These are phyloP conservation scores for Tarsius wallacei DNA, from an alignment of 2,797 vertebrate genomes.

Conservation along the genomic window DNA sequence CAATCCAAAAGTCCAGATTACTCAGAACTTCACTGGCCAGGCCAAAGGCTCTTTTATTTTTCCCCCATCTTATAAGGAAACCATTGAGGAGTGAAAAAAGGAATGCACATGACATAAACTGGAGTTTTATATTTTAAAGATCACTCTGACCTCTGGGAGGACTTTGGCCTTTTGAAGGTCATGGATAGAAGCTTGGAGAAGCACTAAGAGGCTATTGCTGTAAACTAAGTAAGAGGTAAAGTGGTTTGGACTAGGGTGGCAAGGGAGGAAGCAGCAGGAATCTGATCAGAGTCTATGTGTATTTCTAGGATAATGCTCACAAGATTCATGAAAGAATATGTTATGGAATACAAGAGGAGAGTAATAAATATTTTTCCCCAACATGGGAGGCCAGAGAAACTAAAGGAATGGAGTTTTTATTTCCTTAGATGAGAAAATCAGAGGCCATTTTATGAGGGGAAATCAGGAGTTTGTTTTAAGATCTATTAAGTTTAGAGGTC, in stretches of 20 bases:
- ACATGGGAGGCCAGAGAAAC: not conserved
- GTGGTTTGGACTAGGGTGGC: not conserved
- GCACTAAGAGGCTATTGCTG: not conserved
- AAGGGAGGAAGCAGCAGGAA: not conserved
- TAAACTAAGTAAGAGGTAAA: not conserved
- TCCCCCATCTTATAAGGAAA: constrained; percentile 1
- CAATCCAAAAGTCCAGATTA: not conserved
- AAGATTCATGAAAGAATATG: not conserved
- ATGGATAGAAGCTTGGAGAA: not conserved
- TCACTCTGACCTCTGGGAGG: not conserved
- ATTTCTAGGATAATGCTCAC: not conserved
- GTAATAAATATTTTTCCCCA: not conserved
- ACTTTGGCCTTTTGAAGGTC: not conserved
- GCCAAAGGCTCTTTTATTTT: not conserved
- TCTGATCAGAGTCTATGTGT: not conserved
- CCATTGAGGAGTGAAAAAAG: not conserved
- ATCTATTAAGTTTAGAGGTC: not conserved
- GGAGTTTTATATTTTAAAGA: not conserved
- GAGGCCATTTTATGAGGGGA: not conserved
- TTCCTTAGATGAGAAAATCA: not conserved
- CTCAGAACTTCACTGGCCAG: not conserved
- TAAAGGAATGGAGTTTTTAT: not conserved
- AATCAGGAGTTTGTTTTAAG: not conserved
- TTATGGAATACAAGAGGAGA: not conserved
- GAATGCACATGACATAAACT: not conserved